These are phyloP conservation scores for Crossocerus cetratus DNA, from an alignment of 2,888 invertebrate species.

Conservation along the genomic window DNA sequence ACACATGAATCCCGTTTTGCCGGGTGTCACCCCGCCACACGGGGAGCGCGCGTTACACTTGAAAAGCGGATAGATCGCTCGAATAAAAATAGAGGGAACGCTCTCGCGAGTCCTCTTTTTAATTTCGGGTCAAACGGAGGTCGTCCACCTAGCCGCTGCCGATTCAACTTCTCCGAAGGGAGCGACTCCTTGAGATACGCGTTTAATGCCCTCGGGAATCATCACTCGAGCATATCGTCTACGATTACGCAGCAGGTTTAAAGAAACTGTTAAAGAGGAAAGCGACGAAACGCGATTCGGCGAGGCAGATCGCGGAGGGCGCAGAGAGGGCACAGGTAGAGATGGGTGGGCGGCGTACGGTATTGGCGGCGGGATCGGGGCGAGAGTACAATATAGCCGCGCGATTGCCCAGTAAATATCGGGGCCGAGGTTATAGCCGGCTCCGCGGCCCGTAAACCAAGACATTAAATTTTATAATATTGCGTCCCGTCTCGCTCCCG, in stretches of 20 bases:
- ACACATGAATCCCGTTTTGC: not conserved
- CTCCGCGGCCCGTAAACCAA: constrained; percentile 75
- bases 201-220: too few relatives aligned
- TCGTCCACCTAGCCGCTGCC: constrained; percentile 5
- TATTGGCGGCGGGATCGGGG: constrained; percentile 23
- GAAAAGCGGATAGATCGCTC: not conserved
- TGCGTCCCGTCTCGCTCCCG: constrained; percentile 65
- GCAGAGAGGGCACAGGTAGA: constrained; percentile 7
- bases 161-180: too few relatives aligned
- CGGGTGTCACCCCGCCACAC: too few relatives aligned
- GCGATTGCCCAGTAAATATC: constrained; percentile 75
- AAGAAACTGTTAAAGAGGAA: too few relatives aligned
- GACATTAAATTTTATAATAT: constrained; percentile 78
- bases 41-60: not conserved
- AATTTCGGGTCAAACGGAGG: constrained; percentile 9
- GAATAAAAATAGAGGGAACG: not conserved
- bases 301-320: constrained; percentile 7
- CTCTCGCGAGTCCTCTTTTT: not conserved
- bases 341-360: not conserved
- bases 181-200: too few relatives aligned
- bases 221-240: too few relatives aligned
- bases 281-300: too few relatives aligned
- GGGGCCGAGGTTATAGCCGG: constrained; percentile 71
- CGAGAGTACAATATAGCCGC: constrained; percentile 60
- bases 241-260: too few relatives aligned